These are phyloP conservation scores for Chaunax sp. DNA, from an alignment of 2,797 vertebrate species.

Conservation along the genomic window DNA sequence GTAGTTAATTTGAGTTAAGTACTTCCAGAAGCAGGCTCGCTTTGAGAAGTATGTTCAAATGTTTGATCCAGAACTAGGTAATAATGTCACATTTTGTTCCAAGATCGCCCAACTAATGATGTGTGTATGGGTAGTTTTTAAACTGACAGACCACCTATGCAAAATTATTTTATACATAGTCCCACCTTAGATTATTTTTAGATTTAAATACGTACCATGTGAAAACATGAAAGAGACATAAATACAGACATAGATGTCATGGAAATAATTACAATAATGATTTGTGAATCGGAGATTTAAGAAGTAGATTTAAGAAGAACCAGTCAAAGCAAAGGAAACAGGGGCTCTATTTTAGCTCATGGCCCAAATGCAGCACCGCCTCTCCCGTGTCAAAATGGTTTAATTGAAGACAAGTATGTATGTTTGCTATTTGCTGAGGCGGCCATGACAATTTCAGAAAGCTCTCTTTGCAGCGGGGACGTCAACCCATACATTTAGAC, in stretches of 20 bases:
- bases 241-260: not conserved
- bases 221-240: too few relatives aligned
- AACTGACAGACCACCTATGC: constrained; percentile 1
- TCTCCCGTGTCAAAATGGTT: constrained; percentile 25
- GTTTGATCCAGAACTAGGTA: constrained; percentile 1
- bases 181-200: not conserved
- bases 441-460: constrained; percentile 14
- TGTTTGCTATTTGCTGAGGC: constrained; percentile 7
- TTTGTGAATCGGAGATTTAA: constrained; percentile 2
- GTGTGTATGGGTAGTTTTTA: not conserved
- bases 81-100: constrained; percentile 18
- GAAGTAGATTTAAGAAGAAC: not conserved
- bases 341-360: not conserved
- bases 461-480: constrained; percentile 9
- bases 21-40: constrained; percentile 35
- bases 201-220: too few relatives aligned
- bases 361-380: not conserved
- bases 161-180: not conserved
- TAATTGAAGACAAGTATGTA: constrained; percentile 23
- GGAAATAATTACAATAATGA: not conserved
- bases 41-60: constrained; percentile 26
- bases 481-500: constrained; percentile 36
- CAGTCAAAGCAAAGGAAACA: constrained; percentile 7
- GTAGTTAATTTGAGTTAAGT: constrained; percentile 46
- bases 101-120: constrained; percentile 26